phyloP scores from a whole-genome alignment of 1,140 invertebrate genomes.

The Lepeophtheirus salmonis region DNA sequence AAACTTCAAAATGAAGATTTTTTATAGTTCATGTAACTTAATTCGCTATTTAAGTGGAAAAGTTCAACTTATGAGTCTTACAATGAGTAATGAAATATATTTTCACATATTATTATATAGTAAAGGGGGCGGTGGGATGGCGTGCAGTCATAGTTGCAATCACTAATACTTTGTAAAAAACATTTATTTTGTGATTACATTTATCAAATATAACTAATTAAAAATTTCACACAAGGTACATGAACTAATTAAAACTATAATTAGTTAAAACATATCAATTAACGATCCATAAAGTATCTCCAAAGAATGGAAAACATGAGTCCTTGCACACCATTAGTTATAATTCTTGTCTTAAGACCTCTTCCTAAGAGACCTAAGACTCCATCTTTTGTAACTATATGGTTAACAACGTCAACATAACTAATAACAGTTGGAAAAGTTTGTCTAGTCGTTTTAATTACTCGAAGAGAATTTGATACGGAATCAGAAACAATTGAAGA shows the following conservation, averaged over 20 bases:
- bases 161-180: background rate
- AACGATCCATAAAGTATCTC: conserved; percentile 13
- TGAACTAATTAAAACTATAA: background rate
- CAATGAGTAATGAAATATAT: too few relatives aligned
- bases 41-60: too few relatives aligned
- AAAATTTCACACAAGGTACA: background rate
- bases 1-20: too few relatives aligned
- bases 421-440: conserved; percentile 4
- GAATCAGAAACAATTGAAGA: conserved; percentile 15
- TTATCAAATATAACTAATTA: background rate
- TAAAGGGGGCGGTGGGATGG: too few relatives aligned
- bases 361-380: conserved; percentile 12
- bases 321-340: conserved; percentile 9
- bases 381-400: conserved; percentile 13
- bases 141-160: too few relatives aligned
- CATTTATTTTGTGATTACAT: background rate
- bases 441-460: conserved; percentile 15
- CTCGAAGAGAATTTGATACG: conserved; percentile 14
- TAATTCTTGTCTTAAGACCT: conserved; percentile 8
- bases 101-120: too few relatives aligned
- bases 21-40: too few relatives aligned
- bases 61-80: too few relatives aligned
- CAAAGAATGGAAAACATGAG: conserved; percentile 14
- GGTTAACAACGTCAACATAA: conserved; percentile 3
- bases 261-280: background rate